These are phyloP conservation scores for Agapornis canus DNA, from an alignment of 2,797 vertebrate species.

Conservation along the genomic window DNA sequence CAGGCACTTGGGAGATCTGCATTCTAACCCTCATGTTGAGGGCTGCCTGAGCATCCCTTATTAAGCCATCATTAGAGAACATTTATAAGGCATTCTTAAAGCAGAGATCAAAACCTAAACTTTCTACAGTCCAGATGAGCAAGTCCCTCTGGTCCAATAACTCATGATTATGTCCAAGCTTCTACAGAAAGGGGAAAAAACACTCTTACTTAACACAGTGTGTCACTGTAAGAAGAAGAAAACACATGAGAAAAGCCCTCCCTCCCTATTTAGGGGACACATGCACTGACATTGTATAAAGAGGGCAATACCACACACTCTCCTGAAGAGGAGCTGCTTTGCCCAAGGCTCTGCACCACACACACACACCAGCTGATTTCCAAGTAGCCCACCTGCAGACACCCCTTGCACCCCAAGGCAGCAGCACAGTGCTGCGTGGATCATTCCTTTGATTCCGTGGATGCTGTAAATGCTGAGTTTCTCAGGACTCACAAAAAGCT, in stretches of 20 bases:
- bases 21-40: background rate
- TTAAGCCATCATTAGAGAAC: background rate
- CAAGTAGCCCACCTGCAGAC: background rate
- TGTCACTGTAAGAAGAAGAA: background rate
- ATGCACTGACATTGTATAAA: rapidly evolving
- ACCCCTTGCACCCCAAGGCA: background rate
- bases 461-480: rapidly evolving
- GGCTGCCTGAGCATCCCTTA: background rate
- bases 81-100: background rate
- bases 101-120: background rate
- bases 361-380: background rate
- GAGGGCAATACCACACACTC: background rate
- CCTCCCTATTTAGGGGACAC: background rate
- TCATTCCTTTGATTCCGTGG: rapidly evolving
- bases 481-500: background rate
- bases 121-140: background rate
- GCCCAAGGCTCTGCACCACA: background rate
- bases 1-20: background rate
- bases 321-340: background rate
- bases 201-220: background rate
- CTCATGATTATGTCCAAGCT: background rate
- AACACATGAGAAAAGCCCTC: rapidly evolving
- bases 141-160: background rate
- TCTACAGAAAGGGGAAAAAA: background rate
- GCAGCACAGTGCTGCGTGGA: rapidly evolving